Conservation (phyloP, 2,797 vertebrate genomes). For the Cryptoprocta ferox region DNA sequence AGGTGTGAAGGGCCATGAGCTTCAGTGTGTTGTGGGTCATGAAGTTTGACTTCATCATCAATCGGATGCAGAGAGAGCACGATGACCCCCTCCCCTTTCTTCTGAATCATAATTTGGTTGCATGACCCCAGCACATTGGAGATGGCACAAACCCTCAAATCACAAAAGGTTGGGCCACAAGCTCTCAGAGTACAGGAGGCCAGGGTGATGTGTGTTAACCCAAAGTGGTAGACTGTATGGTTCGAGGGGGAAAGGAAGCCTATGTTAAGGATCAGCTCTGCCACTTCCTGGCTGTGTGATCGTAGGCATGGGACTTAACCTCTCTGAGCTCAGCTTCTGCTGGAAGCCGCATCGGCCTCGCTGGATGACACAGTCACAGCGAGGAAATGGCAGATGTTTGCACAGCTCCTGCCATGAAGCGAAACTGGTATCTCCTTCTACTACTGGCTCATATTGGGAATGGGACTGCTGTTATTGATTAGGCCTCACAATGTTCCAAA, state of each 20-base stretch:
- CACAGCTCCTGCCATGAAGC: too few relatives aligned
- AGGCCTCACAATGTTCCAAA: too few relatives aligned
- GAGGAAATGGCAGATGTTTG: too few relatives aligned
- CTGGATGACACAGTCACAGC: too few relatives aligned
- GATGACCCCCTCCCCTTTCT: neutral
- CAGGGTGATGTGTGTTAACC: neutral
- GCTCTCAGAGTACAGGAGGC: neutral
- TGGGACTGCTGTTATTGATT: too few relatives aligned
- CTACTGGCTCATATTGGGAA: too few relatives aligned
- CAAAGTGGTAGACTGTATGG: neutral
- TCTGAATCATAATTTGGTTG: neutral
- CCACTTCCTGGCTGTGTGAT: neutral
- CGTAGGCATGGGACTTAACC: neutral
- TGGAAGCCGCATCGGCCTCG: too few relatives aligned
- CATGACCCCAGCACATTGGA: neutral
- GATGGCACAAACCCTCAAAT: neutral
- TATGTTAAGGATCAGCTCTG: neutral
- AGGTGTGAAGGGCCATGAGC: neutral
- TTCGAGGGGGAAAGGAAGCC: neutral
- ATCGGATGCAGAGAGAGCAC: neutral
- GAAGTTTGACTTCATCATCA: neutral
- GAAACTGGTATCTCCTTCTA: too few relatives aligned
- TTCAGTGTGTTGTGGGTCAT: neutral
- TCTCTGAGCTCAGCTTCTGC: neutral
- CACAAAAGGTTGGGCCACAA: neutral